A percentile compares a stretch with the other conserved stretches of the same genome.
Conservation (phyloP, 2,113 vertebrate species). For the Rhea pennata region DNA sequence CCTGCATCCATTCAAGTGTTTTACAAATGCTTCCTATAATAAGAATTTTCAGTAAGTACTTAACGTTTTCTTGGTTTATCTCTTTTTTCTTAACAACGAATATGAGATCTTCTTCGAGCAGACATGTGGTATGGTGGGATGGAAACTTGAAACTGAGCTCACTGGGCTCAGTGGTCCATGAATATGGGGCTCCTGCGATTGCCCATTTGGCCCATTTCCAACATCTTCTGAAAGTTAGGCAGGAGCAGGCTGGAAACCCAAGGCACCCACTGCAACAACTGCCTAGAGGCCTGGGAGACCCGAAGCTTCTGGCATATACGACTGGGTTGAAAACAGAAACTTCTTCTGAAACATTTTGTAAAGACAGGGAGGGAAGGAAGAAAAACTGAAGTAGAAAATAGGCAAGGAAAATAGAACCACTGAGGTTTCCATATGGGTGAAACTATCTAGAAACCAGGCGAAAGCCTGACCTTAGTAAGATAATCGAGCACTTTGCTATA, state of each 20-base stretch:
- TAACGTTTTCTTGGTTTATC: not conserved
- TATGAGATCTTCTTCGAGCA: not conserved
- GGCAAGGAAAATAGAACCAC: not conserved
- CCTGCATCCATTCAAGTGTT: not conserved
- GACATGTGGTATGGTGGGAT: not conserved
- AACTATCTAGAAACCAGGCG: not conserved
- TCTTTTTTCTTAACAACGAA: accelerated
- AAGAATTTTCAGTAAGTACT: not conserved
- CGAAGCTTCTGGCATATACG: not conserved
- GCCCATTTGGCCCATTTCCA: not conserved
- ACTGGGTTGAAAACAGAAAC: not conserved
- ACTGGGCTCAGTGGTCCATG: not conserved
- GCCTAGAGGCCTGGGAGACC: not conserved
- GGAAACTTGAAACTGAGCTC: not conserved
- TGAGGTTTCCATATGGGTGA: not conserved
- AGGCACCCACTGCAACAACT: not conserved
- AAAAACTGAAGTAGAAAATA: not conserved
- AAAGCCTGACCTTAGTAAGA: not conserved
- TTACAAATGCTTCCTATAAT: not conserved
- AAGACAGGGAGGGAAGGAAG: not conserved
- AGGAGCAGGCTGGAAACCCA: not conserved
- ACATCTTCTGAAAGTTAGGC: not conserved
- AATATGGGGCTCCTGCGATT: not conserved
- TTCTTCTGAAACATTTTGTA: not conserved
- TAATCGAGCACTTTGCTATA: not conserved